phyloP scores from a whole-genome alignment of 92 coral and sea anemone genomes.

The Virgularia gustaviana region DNA sequence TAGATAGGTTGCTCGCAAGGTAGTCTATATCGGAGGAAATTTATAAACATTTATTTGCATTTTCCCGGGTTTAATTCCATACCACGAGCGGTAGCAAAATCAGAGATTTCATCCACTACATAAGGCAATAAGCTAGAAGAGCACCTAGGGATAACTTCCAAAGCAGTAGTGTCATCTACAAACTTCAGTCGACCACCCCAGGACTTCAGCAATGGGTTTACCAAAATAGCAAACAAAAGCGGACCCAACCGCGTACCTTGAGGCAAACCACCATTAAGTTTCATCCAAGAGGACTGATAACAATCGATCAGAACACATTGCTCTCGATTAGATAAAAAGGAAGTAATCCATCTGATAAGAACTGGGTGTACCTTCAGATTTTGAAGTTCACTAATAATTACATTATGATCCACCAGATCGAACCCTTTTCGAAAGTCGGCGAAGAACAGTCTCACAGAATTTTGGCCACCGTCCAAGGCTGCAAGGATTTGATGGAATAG shows the following conservation, averaged over 20 bases:
- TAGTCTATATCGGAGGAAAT: no score
- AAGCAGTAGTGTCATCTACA: slow-evolving; percentile 22
- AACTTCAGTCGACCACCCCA: neutral
- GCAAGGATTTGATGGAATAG: neutral
- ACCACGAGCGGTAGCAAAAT: neutral
- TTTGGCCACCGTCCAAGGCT: neutral
- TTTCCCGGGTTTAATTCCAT: slow-evolving; percentile 16
- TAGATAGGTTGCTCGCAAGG: no score
- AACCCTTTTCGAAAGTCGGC: no score
- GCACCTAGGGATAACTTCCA: slow-evolving; percentile 22
- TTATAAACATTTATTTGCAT: slow-evolving; percentile 17
- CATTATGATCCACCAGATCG: no score
- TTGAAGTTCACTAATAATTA: no score
- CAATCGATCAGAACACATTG: slow-evolving; percentile 2
- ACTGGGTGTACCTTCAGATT: no score
- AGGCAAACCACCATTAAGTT: slow-evolving; percentile 6
- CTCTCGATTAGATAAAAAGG: slow-evolving; percentile 1
- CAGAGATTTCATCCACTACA: slow-evolving; percentile 23
- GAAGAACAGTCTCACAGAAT: neutral
- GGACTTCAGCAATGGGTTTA: neutral
- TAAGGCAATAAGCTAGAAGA: slow-evolving; percentile 17
- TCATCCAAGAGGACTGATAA: neutral
- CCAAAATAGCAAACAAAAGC: neutral
- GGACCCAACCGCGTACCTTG: slow-evolving; percentile 8
- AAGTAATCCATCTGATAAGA: slow-evolving; percentile 7